A percentile compares a stretch with the other conserved stretches of the same genome.
These are phyloP conservation scores for Pseudopleuronectes americanus DNA, from an alignment of 2,797 vertebrate species.

Conservation along the genomic window DNA sequence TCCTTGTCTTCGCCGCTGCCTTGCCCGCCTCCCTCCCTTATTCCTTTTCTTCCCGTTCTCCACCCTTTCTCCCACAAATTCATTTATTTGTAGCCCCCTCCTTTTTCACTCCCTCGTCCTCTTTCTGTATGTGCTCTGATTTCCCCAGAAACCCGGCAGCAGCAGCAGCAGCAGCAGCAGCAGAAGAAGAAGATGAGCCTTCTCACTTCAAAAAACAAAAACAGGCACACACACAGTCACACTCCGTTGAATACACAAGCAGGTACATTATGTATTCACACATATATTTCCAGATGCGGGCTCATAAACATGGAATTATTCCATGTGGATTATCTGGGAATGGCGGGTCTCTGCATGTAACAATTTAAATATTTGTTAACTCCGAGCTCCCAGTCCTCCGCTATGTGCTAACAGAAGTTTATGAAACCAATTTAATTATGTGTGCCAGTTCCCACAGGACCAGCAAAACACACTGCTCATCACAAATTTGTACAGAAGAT, in stretches of 20 bases:
- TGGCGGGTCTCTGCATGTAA: conserved; percentile 48
- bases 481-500: conserved; percentile 70
- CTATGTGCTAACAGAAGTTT: conserved; percentile 64
- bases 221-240: conserved; percentile 9
- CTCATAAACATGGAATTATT: conserved; percentile 36
- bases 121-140: conserved; percentile 67
- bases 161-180: conserved; percentile 55
- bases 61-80: conserved; percentile 41
- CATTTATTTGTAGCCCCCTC: conserved; percentile 51
- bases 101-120: conserved; percentile 15
- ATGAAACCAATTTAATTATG: conserved; percentile 77
- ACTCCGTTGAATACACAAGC: neutral
- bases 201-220: conserved; percentile 25
- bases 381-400: conserved; percentile 43
- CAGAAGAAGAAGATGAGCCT: conserved; percentile 53
- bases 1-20: conserved; percentile 59
- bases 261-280: neutral
- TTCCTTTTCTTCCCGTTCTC: conserved; percentile 4
- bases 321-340: conserved; percentile 63
- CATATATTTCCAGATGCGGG: neutral
- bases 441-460: conserved; percentile 68
- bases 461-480: conserved; percentile 59
- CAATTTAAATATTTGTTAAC: conserved; percentile 76
- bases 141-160: conserved; percentile 75
- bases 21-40: neutral